Conservation (phyloP, 2,888 invertebrate genomes). For the Villa cingulata region DNA sequence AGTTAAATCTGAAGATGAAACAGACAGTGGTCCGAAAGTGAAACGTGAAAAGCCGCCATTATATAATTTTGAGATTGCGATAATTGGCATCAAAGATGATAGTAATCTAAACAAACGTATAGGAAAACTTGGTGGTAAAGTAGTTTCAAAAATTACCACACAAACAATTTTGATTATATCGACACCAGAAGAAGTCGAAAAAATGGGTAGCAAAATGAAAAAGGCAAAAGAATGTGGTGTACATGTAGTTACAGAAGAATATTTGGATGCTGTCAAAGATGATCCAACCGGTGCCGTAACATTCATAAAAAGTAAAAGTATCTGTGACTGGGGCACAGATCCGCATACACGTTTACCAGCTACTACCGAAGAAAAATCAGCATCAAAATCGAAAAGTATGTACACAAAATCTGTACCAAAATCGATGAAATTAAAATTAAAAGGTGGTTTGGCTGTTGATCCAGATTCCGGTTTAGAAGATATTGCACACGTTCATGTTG, state of each 20-base stretch:
- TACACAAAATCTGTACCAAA: slow-evolving; percentile 43
- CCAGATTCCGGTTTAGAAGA: slow-evolving; percentile 73
- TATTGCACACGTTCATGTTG: slow-evolving; percentile 61
- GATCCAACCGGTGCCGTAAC: slow-evolving; percentile 45
- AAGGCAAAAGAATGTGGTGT: slow-evolving; percentile 54
- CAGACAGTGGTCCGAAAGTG: slow-evolving; percentile 45
- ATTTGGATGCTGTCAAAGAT: slow-evolving; percentile 51
- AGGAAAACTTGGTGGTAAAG: slow-evolving; percentile 59
- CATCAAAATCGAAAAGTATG: slow-evolving; percentile 46
- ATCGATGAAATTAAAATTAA: slow-evolving; percentile 55
- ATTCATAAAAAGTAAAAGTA: slow-evolving; percentile 54
- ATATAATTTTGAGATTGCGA: slow-evolving; percentile 62
- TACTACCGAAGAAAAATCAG: slow-evolving; percentile 43
- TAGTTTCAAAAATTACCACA: slow-evolving; percentile 48
- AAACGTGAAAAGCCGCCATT: slow-evolving; percentile 53
- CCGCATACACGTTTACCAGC: slow-evolving; percentile 30
- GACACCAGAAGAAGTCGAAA: slow-evolving; percentile 51
- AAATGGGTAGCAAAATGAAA: slow-evolving; percentile 48
- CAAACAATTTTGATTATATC: slow-evolving; percentile 65
- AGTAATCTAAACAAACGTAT: slow-evolving; percentile 55
- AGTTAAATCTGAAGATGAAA: slow-evolving; percentile 40
- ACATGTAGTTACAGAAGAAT: slow-evolving; percentile 68
- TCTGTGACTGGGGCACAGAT: slow-evolving; percentile 75
- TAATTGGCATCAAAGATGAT: slow-evolving; percentile 46
- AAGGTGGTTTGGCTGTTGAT: slow-evolving; percentile 82